Conservation (phyloP, 1,140 invertebrate genomes). For the Lepidurus packardi region DNA sequence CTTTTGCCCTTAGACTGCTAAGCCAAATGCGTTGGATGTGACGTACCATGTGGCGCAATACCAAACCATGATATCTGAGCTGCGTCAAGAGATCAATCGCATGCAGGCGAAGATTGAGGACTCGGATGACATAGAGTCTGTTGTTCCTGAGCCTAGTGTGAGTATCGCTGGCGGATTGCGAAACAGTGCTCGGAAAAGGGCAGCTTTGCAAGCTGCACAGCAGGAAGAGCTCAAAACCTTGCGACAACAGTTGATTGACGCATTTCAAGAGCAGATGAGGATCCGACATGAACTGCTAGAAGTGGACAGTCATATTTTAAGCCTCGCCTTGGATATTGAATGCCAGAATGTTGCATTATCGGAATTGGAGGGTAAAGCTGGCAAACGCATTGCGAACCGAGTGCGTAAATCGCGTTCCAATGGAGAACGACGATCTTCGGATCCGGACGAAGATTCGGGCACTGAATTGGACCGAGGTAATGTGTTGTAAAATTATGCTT, state of each 20-base stretch:
- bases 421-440: slow-evolving; percentile 31
- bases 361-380: slow-evolving; percentile 64
- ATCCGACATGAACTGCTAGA: slow-evolving; percentile 70
- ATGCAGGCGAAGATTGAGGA: slow-evolving; percentile 67
- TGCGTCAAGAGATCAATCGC: slow-evolving; percentile 74
- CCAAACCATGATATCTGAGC: slow-evolving; percentile 68
- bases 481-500: not conserved
- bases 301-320: slow-evolving; percentile 73
- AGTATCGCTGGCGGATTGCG: slow-evolving; percentile 41
- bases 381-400: slow-evolving; percentile 32
- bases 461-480: slow-evolving; percentile 36
- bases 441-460: slow-evolving; percentile 37
- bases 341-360: slow-evolving; percentile 77
- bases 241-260: slow-evolving; percentile 73
- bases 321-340: slow-evolving; percentile 75
- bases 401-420: slow-evolving; percentile 29
- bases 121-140: slow-evolving; percentile 44
- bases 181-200: slow-evolving; percentile 45
- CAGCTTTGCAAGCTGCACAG: not conserved
- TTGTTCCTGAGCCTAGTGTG: slow-evolving; percentile 25
- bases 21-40: slow-evolving; percentile 71
- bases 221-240: slow-evolving; percentile 58
- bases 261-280: slow-evolving; percentile 87
- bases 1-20: slow-evolving; percentile 32
- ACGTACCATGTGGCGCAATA: slow-evolving; percentile 74